These are phyloP conservation scores for Blomia tropicalis DNA, from an alignment of 2,888 invertebrate genomes.

Conservation along the genomic window DNA sequence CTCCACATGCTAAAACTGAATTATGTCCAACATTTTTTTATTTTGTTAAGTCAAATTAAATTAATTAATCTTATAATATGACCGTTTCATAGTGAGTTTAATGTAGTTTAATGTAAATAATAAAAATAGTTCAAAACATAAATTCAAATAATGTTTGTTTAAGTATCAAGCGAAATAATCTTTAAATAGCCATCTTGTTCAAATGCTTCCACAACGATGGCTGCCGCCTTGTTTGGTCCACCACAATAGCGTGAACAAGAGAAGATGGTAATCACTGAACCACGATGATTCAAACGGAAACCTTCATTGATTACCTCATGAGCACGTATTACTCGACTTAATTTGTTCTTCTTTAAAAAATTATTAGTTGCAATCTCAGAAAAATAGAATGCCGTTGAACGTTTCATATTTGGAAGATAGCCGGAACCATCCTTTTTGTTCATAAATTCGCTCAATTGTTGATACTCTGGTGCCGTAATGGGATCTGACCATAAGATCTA, in stretches of 20 bases:
- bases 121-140: too few species aligned
- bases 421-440: constrained; percentile 36
- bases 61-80: too few species aligned
- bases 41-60: too few species aligned
- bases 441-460: not conserved
- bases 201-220: constrained; percentile 47
- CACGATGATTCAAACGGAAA: constrained; percentile 49
- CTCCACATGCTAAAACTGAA: too few species aligned
- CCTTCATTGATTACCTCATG: constrained; percentile 56
- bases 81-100: too few species aligned
- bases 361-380: constrained; percentile 49
- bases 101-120: too few species aligned
- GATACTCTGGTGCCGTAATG: not conserved
- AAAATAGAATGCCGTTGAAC: constrained; percentile 58
- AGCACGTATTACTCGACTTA: constrained; percentile 54
- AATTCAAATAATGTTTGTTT: too few species aligned
- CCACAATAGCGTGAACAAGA: constrained; percentile 59
- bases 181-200: not conserved
- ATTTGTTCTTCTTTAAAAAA: constrained; percentile 49
- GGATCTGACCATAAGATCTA: constrained; percentile 54
- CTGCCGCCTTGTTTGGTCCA: constrained; percentile 53
- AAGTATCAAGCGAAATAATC: not conserved
- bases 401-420: constrained; percentile 48
- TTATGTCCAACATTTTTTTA: too few species aligned
- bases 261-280: constrained; percentile 53